phyloP scores from a whole-genome alignment of 1,140 invertebrate genomes.

The Ctenoplectra terminalis region DNA sequence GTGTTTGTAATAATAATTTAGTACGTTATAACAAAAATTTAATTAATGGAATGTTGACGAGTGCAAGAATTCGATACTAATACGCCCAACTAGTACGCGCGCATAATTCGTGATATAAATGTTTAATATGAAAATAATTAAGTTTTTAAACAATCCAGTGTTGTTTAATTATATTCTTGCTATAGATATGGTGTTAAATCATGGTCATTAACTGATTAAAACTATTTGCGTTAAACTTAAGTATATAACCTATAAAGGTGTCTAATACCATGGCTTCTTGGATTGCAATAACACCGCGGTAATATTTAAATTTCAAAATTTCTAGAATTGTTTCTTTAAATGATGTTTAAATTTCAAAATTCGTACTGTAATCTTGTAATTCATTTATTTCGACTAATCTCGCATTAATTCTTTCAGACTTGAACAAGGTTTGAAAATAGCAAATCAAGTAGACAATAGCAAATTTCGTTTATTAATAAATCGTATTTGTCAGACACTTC shows the following conservation, averaged over 20 bases:
- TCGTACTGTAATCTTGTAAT: not conserved
- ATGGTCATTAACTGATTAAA: not conserved
- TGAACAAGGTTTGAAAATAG: slow-evolving; percentile 69
- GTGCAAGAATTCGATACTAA: not conserved
- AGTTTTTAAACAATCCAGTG: not conserved
- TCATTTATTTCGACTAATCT: not conserved
- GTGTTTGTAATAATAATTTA: not conserved
- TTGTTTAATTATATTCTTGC: not conserved
- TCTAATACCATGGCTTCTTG: slow-evolving; percentile 34
- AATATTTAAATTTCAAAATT: slow-evolving; percentile 31
- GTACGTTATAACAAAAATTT: not conserved
- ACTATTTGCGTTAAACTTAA: not conserved
- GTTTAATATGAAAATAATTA: not conserved
- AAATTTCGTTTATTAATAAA: slow-evolving; percentile 77
- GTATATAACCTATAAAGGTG: slow-evolving; percentile 22
- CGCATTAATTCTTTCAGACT: slow-evolving; percentile 55
- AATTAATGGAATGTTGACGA: not conserved
- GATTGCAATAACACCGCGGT: slow-evolving; percentile 44
- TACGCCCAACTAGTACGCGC: not conserved
- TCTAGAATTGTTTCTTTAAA: no score
- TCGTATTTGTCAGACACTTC: slow-evolving; percentile 73
- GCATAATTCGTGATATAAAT: not conserved
- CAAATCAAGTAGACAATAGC: slow-evolving; percentile 71
- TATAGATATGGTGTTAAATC: not conserved
- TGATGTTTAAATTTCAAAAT: no score